Evolutionary conservation across 2,888 invertebrate genomes (phyloP).

Genomic region (Schrankia costaestrigalis): DNA sequence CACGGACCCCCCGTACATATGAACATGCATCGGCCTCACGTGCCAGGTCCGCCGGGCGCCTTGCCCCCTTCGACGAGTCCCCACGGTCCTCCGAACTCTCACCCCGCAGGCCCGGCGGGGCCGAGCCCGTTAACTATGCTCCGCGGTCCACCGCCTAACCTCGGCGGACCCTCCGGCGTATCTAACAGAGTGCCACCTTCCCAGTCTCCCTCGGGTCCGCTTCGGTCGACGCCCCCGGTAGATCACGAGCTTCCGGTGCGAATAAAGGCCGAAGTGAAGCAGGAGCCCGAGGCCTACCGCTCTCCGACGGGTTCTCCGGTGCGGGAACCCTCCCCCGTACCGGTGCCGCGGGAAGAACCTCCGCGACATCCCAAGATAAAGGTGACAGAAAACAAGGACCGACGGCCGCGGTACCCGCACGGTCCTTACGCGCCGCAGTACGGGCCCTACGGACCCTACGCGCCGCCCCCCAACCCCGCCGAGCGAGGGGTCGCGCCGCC

Average conservation of each 20-base stretch:
- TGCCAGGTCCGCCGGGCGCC: conserved; percentile 20
- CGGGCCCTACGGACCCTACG: conserved; percentile 70
- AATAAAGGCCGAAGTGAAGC: conserved; percentile 73
- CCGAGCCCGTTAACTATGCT: conserved; percentile 12
- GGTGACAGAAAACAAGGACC: conserved; percentile 69
- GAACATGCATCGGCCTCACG: conserved; percentile 21
- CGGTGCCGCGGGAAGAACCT: conserved; percentile 44
- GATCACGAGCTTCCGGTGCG: conserved; percentile 46
- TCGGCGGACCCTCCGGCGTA: conserved; percentile 10
- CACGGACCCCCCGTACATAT: conserved; percentile 24
- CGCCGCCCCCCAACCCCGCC: conserved; percentile 38
- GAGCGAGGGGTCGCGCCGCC: conserved; percentile 16
- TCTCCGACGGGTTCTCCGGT: conserved; percentile 53
- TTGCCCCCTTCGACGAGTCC: conserved; percentile 24
- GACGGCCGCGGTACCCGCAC: conserved; percentile 63
- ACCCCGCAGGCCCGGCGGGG: conserved; percentile 3
- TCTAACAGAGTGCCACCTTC: conserved; percentile 18
- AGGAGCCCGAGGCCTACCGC: conserved; percentile 63
- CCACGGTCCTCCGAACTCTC: conserved; percentile 14
- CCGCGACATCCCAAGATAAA: conserved; percentile 71
- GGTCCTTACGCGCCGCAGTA: conserved; percentile 76
- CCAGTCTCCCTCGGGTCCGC: conserved; percentile 14
- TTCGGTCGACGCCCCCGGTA: conserved; percentile 21
- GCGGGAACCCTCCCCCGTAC: conserved; percentile 41
- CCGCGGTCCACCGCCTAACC: conserved; percentile 15